Evolutionary conservation across 2,888 invertebrate species (phyloP).

Genomic region (Erebia ligea): DNA sequence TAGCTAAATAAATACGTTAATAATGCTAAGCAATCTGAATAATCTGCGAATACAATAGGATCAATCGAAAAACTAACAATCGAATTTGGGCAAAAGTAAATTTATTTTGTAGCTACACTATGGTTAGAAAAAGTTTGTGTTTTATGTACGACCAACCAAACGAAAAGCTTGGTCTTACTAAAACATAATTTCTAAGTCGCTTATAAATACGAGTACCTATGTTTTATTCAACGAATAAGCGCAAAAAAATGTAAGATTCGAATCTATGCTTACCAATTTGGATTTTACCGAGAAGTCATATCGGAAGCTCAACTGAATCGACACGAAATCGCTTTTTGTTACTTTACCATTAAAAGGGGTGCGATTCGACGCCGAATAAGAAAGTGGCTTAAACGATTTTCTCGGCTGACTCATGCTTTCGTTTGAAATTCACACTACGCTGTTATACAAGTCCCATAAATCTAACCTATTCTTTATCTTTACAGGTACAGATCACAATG

Average conservation of each 20-base stretch:
- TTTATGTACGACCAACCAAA: too few relatives aligned
- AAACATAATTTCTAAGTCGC: too few relatives aligned
- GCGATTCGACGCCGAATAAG: constrained; percentile 13
- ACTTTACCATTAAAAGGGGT: constrained; percentile 12
- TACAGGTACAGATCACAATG: constrained; percentile 38
- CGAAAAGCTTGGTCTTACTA: too few relatives aligned
- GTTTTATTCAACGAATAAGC: too few relatives aligned
- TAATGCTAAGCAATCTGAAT: too few relatives aligned
- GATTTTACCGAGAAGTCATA: background rate
- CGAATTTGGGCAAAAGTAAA: too few relatives aligned
- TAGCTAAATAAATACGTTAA: background rate
- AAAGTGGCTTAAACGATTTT: constrained; percentile 16
- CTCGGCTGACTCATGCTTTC: constrained; percentile 5
- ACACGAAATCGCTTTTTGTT: constrained; percentile 4
- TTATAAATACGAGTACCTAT: too few relatives aligned
- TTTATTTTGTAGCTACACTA: too few relatives aligned
- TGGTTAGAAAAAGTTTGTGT: too few relatives aligned
- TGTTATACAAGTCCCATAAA: background rate
- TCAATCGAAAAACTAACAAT: too few relatives aligned
- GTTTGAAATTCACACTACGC: constrained; percentile 1
- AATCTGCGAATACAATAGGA: too few relatives aligned
- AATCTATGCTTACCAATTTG: background rate
- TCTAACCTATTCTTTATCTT: constrained; percentile 13
- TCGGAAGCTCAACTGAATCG: background rate
- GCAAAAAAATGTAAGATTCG: too few relatives aligned